Evolutionary conservation across 1,140 invertebrate genomes (phyloP).

Genomic region (Muscidifurax raptorellus): DNA sequence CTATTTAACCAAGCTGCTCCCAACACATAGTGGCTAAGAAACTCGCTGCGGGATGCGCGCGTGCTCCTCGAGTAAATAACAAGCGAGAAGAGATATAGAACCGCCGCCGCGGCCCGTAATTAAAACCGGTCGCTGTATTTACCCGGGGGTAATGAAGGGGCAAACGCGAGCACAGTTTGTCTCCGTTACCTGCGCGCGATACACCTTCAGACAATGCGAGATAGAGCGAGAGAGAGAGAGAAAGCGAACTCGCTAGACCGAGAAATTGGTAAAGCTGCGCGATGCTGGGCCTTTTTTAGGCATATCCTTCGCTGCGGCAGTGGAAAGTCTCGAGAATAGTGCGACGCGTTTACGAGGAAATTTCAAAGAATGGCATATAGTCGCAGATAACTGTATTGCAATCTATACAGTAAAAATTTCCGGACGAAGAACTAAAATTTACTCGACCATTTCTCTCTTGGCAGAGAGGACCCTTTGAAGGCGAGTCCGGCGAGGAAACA

Average conservation of each 20-base stretch:
- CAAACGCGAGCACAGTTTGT: slow-evolving; percentile 73
- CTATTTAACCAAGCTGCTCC: slow-evolving; percentile 61
- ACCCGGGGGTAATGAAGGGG: slow-evolving; percentile 72
- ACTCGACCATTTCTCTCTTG: too few species aligned
- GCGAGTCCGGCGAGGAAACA: too few species aligned
- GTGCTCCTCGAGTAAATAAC: slow-evolving; percentile 70
- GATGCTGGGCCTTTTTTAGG: neutral
- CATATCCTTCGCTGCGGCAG: neutral
- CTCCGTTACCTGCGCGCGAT: slow-evolving; percentile 66
- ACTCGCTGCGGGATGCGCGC: slow-evolving; percentile 38
- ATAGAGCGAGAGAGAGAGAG: neutral
- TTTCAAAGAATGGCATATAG: too few species aligned
- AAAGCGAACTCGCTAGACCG: neutral
- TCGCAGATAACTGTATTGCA: too few species aligned
- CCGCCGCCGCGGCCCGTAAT: slow-evolving; percentile 65
- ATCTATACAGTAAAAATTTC: too few species aligned
- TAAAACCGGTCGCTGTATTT: slow-evolving; percentile 73
- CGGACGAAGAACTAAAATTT: too few species aligned
- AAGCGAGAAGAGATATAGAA: slow-evolving; percentile 71
- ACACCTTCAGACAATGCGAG: slow-evolving; percentile 45
- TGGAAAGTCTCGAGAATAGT: too few species aligned
- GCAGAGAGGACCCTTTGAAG: too few species aligned
- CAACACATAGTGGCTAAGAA: slow-evolving; percentile 19
- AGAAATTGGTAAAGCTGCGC: slow-evolving; percentile 25
- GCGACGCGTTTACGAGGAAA: too few species aligned